A percentile compares a stretch with the other conserved stretches of the same genome.
Conservation (phyloP, 2,797 vertebrate genomes). For the Peromyscus melanophrys region DNA sequence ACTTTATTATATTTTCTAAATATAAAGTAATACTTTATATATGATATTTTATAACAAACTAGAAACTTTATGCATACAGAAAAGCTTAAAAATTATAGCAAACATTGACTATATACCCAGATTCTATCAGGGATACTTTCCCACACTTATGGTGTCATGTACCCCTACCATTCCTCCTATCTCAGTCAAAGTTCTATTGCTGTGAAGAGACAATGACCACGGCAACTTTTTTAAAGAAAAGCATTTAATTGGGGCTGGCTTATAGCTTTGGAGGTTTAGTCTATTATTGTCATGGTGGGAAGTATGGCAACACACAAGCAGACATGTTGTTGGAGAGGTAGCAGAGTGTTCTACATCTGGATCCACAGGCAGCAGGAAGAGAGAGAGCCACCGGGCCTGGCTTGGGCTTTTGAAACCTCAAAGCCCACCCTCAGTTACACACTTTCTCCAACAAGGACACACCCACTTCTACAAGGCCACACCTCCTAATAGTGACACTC, state of each 20-base stretch:
- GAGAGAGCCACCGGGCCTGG: background rate
- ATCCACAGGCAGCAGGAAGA: too few species aligned
- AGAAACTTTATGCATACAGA: slow-evolving; percentile 3
- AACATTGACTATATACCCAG: background rate
- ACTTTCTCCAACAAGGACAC: background rate
- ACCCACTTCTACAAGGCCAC: background rate
- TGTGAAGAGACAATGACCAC: background rate
- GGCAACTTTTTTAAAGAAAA: background rate
- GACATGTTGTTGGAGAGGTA: background rate
- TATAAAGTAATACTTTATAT: slow-evolving; percentile 8
- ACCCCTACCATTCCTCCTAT: background rate
- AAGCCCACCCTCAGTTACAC: background rate
- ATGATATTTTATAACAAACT: background rate
- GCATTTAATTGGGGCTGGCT: background rate
- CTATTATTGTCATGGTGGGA: background rate
- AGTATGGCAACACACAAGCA: background rate
- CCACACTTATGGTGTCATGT: background rate
- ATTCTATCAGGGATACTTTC: background rate
- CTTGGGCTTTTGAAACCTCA: background rate
- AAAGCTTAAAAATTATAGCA: slow-evolving; percentile 29
- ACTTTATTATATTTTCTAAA: slow-evolving; percentile 41
- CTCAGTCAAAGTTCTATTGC: background rate
- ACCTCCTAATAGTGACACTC: background rate
- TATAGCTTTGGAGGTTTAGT: background rate
- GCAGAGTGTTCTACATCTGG: background rate